These are phyloP conservation scores for Sebastes hubbsi DNA, from an alignment of 2,797 vertebrate genomes.

Conservation along the genomic window DNA sequence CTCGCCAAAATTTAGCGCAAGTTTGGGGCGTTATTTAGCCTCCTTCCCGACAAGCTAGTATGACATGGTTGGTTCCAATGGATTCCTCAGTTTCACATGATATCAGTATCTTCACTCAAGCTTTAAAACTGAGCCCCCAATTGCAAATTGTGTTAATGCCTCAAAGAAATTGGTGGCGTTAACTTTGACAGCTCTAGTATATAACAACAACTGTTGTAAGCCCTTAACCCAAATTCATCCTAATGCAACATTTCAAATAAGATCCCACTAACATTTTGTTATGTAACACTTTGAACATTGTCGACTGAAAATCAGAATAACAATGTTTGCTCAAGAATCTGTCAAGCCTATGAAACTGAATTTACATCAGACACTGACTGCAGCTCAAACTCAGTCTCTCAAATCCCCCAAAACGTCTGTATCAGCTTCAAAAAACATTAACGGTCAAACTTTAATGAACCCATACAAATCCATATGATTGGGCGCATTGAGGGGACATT, in stretches of 20 bases:
- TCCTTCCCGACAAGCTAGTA: accelerated
- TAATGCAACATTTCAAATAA: background rate
- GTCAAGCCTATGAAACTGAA: background rate
- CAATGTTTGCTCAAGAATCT: background rate
- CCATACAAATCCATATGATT: slow-evolving; percentile 46
- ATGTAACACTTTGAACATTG: background rate
- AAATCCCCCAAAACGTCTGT: background rate
- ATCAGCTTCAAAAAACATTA: background rate
- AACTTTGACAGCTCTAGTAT: no score
- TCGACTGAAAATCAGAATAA: background rate
- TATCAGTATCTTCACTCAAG: no score
- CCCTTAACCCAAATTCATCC: background rate
- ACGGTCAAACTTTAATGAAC: slow-evolving; percentile 11
- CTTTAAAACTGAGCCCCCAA: no score
- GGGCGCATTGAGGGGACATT: slow-evolving; percentile 25
- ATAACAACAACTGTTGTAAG: background rate
- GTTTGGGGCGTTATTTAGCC: no score
- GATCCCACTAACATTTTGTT: background rate
- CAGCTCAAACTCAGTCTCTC: background rate
- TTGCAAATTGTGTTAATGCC: no score
- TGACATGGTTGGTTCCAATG: accelerated
- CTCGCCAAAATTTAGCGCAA: no score
- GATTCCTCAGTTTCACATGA: no score
- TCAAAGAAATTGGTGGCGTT: no score
- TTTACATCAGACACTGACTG: background rate